phyloP scores from a whole-genome alignment of 64 coral and sea anemone genomes.

The Dendrophyllia cribrosa region DNA sequence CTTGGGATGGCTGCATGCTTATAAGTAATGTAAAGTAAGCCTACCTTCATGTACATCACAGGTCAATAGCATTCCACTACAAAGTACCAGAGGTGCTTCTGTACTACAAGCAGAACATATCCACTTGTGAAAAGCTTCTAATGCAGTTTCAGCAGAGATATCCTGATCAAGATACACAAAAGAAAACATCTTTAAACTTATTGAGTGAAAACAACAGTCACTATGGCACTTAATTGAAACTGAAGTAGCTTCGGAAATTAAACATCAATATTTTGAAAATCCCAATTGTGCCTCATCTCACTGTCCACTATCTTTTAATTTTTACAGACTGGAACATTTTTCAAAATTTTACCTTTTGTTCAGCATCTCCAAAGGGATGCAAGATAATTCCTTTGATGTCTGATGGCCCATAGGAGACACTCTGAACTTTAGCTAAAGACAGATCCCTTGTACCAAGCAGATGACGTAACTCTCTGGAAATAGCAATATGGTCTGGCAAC shows the following conservation, averaged over 20 bases:
- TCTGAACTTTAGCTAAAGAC: conserved; percentile 62
- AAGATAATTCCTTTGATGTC: conserved; percentile 78
- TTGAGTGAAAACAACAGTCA: no score
- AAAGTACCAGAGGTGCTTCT: conserved; percentile 41
- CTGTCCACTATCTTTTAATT: no score
- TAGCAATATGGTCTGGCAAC: conserved; percentile 43
- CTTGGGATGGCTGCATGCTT: no score
- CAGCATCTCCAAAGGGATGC: conserved; percentile 60
- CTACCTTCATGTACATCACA: conserved; percentile 28
- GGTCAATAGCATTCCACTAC: conserved; percentile 57
- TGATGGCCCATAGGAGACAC: conserved; percentile 42
- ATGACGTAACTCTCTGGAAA: conserved; percentile 45
- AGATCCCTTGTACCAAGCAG: conserved; percentile 50
- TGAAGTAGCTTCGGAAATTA: no score
- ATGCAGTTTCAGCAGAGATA: conserved; percentile 2
- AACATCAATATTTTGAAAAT: no score
- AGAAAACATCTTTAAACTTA: no score
- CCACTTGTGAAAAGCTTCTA: conserved; percentile 72
- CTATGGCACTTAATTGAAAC: no score
- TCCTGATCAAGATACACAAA: neutral
- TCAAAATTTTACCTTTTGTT: conserved; percentile 43
- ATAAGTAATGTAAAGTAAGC: neutral
- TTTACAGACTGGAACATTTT: no score
- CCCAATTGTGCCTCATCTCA: no score
- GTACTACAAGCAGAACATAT: conserved; percentile 18